These are phyloP conservation scores for Arrhamphus sclerolepis DNA, from an alignment of 2,797 vertebrate genomes.

Conservation along the genomic window DNA sequence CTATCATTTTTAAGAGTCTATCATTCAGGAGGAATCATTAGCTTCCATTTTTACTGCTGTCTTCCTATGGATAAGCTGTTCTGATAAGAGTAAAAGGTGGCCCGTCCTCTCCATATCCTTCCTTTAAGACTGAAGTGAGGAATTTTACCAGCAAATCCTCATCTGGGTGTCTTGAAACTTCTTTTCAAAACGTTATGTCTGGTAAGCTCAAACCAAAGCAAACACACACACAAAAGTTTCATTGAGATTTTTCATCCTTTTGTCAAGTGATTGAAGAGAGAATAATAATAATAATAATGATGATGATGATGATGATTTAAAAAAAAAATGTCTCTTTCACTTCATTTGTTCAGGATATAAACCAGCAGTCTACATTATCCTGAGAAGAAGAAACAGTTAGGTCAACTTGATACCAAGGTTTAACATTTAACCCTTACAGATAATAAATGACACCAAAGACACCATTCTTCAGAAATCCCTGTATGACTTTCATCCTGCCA, in stretches of 20 bases:
- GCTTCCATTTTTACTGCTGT: conserved; percentile 32
- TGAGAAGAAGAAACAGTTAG: not conserved
- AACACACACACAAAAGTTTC: no score
- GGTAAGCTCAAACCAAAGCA: not conserved
- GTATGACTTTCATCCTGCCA: no score
- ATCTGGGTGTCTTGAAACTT: conserved; percentile 16
- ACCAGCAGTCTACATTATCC: not conserved
- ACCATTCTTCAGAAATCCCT: no score
- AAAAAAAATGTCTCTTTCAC: no score
- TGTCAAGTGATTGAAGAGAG: conserved; percentile 11
- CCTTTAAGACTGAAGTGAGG: conserved; percentile 20
- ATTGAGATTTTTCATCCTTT: not conserved
- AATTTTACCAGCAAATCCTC: conserved; percentile 13
- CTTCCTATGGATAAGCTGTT: conserved; percentile 46
- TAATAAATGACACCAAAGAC: conserved; percentile 5
- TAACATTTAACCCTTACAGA: conserved; percentile 5
- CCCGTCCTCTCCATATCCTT: conserved; percentile 18
- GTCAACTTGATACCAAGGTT: not conserved
- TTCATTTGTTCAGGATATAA: conserved; percentile 1
- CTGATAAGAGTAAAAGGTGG: conserved; percentile 24
- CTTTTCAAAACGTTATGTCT: conserved; percentile 10
- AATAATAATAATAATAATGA: no score
- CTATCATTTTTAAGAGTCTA: conserved; percentile 35
- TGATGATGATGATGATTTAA: no score
- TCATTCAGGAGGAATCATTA: conserved; percentile 47